A percentile compares a stretch with the other conserved stretches of the same genome.
phyloP scores from a whole-genome alignment of 2,888 invertebrate genomes.

The Platypus cylindrus region DNA sequence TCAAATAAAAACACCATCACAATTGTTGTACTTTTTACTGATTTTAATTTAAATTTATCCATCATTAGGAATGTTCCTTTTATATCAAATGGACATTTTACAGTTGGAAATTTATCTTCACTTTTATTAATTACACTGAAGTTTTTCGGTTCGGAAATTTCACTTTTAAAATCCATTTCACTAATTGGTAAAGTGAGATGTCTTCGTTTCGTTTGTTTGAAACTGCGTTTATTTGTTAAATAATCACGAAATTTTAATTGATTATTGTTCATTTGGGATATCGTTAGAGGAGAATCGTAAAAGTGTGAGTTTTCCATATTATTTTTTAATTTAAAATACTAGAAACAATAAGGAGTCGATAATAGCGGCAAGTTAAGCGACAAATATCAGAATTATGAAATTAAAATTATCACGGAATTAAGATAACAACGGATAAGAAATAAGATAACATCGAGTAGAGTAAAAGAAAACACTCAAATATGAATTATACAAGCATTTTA shows the following conservation, averaged over 20 bases:
- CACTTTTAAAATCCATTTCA: constrained; percentile 8
- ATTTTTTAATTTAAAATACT: too few relatives aligned
- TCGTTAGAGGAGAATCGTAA: too few relatives aligned
- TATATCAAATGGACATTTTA: constrained; percentile 31
- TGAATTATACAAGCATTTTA: constrained; percentile 32
- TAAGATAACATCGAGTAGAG: not conserved
- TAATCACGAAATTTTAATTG: too few relatives aligned
- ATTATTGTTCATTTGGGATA: too few relatives aligned
- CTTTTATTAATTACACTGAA: constrained; percentile 12
- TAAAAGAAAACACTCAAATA: constrained; percentile 3
- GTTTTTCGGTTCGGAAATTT: constrained; percentile 17
- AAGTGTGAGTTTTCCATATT: too few relatives aligned
- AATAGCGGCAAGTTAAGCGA: too few relatives aligned
- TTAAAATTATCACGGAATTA: too few relatives aligned
- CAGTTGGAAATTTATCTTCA: constrained; percentile 9
- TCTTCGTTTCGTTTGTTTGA: constrained; percentile 8
- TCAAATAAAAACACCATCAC: constrained; percentile 30
- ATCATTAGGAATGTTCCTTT: constrained; percentile 25
- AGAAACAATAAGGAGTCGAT: too few relatives aligned
- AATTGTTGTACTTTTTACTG: constrained; percentile 25
- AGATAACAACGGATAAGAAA: too few relatives aligned
- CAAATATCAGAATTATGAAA: too few relatives aligned
- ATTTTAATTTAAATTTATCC: constrained; percentile 25
- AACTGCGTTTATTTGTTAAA: too few relatives aligned
- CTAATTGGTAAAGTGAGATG: constrained; percentile 7